Conservation (phyloP, 2,888 invertebrate genomes). For the Amblyteles armatorius region DNA sequence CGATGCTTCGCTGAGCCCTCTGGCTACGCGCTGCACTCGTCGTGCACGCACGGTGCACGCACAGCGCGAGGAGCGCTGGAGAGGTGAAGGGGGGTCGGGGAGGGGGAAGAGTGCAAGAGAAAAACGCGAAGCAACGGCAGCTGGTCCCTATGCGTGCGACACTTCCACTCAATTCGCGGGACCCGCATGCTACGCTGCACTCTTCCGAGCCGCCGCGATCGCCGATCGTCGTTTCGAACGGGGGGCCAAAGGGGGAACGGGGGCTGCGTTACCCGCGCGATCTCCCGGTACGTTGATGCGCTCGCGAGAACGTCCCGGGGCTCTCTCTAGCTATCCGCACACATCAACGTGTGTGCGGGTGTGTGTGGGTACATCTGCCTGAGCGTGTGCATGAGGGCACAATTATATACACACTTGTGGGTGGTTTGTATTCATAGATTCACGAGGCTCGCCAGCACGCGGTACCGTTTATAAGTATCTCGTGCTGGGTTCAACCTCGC, state of each 20-base stretch:
- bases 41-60: conserved; percentile 59
- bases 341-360: not conserved
- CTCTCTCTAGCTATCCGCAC: conserved; percentile 25
- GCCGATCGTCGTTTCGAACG: conserved; percentile 58
- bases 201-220: conserved; percentile 59
- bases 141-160: conserved; percentile 76
- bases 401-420: conserved; percentile 36
- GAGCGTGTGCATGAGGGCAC: conserved; percentile 25
- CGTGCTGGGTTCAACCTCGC: not conserved
- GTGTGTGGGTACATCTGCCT: conserved; percentile 36
- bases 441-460: conserved; percentile 3
- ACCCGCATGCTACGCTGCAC: conserved; percentile 77
- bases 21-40: conserved; percentile 63
- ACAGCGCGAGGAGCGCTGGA: conserved; percentile 48
- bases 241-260: conserved; percentile 19
- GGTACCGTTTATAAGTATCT: not conserved
- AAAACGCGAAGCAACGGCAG: conserved; percentile 64
- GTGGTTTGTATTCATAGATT: conserved; percentile 39
- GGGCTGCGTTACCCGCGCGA: conserved; percentile 15
- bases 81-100: conserved; percentile 58
- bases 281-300: conserved; percentile 50
- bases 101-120: conserved; percentile 57
- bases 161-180: conserved; percentile 75
- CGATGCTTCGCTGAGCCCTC: conserved; percentile 64
- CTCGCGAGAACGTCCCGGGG: conserved; percentile 59